These are phyloP conservation scores for Felis chaus DNA, from an alignment of 2,113 vertebrate genomes.

Conservation along the genomic window DNA sequence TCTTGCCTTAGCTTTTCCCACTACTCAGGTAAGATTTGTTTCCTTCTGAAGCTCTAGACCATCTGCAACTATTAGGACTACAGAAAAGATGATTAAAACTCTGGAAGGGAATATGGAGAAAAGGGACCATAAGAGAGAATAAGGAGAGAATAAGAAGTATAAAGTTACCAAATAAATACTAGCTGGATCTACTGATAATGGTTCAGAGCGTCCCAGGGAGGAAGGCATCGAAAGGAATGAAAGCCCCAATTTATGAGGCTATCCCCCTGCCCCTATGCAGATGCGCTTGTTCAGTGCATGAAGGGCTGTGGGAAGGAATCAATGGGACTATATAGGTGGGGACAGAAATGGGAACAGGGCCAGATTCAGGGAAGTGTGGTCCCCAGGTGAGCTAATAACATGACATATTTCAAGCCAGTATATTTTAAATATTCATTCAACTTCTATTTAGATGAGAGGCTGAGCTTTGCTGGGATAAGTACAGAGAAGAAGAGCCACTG, in stretches of 20 bases:
- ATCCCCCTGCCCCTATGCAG: neutral
- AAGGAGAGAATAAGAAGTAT: neutral
- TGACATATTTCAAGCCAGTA: neutral
- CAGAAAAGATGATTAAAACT: neutral
- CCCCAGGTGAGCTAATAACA: neutral
- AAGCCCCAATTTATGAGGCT: neutral
- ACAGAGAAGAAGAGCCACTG: neutral
- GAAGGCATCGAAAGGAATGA: neutral
- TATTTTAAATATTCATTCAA: slow-evolving; percentile 1
- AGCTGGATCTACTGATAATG: neutral
- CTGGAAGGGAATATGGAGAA: neutral
- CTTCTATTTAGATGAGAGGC: neutral
- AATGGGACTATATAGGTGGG: neutral
- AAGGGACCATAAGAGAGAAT: neutral
- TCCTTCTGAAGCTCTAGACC: neutral
- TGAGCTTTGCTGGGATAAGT: neutral
- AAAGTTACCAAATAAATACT: slow-evolving; percentile 1
- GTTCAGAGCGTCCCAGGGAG: neutral
- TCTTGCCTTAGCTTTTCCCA: neutral
- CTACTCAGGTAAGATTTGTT: neutral
- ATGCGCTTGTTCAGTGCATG: neutral
- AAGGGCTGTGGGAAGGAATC: neutral
- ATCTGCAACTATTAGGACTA: neutral
- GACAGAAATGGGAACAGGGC: neutral
- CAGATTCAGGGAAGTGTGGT: neutral